These are phyloP conservation scores for Octopus bimaculoides DNA, from an alignment of 1,140 invertebrate species.

Conservation along the genomic window DNA sequence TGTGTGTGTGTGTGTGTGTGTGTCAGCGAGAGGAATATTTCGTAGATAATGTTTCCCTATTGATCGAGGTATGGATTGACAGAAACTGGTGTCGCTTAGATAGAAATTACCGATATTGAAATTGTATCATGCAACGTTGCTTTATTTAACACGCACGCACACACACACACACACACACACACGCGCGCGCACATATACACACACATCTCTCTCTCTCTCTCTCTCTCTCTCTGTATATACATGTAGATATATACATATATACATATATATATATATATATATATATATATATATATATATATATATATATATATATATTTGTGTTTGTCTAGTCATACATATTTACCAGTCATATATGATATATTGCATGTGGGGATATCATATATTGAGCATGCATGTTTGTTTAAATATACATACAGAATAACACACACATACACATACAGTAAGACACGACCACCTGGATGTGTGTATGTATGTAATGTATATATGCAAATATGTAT, in stretches of 20 bases:
- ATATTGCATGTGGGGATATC: too few species aligned
- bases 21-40: not conserved
- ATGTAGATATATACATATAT: not conserved
- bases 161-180: not conserved
- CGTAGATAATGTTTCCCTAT: not conserved
- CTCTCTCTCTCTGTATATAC: not conserved
- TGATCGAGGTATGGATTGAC: not conserved
- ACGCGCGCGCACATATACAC: not conserved
- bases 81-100: not conserved
- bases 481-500: too few species aligned
- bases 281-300: conserved; percentile 1
- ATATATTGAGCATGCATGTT: too few species aligned
- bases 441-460: too few species aligned
- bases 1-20: not conserved
- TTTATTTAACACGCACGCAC: not conserved
- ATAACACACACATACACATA: too few species aligned
- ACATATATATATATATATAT: conserved; percentile 2
- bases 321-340: too few species aligned
- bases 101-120: not conserved
- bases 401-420: too few species aligned
- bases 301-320: too few species aligned
- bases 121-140: not conserved
- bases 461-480: too few species aligned
- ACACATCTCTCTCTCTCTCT: not conserved
- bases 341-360: too few species aligned